Percentiles rank a stretch among this genome's conserved stretches.
Conservation (phyloP, 2,797 vertebrate species). For the Chelonia mydas region DNA sequence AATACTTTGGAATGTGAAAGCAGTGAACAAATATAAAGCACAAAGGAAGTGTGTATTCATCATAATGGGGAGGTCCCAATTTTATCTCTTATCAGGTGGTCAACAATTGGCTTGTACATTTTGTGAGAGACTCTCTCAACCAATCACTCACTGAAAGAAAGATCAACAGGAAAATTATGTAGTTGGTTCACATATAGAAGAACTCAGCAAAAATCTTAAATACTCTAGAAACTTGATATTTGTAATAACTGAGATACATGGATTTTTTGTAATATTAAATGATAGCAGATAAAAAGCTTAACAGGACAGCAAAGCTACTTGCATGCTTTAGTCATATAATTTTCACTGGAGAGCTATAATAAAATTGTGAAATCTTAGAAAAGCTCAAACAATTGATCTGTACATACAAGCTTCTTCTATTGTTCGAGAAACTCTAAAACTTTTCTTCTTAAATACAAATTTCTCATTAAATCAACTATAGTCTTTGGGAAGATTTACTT, state of each 20-base stretch:
- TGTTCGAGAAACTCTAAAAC: neutral
- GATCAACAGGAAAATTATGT: neutral
- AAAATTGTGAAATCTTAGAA: neutral
- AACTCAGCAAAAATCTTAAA: neutral
- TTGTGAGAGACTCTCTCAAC: neutral
- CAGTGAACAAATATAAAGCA: neutral
- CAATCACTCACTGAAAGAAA: neutral
- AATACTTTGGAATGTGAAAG: neutral
- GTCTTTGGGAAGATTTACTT: neutral
- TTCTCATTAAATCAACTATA: neutral
- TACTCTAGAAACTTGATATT: neutral
- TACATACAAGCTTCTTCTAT: neutral
- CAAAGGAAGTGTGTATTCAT: neutral
- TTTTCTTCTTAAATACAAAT: neutral
- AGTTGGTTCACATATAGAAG: neutral
- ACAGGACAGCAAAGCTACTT: neutral
- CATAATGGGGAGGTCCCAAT: neutral
- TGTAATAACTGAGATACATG: neutral
- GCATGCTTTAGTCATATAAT: neutral
- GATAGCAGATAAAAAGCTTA: neutral
- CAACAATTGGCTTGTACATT: neutral
- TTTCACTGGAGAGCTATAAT: neutral
- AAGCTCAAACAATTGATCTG: neutral
- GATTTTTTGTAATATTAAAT: neutral
- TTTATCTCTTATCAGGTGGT: neutral